A percentile compares a stretch with the other conserved stretches of the same genome.
phyloP scores from a whole-genome alignment of 2,888 invertebrate genomes.

The Erebia aethiops region DNA sequence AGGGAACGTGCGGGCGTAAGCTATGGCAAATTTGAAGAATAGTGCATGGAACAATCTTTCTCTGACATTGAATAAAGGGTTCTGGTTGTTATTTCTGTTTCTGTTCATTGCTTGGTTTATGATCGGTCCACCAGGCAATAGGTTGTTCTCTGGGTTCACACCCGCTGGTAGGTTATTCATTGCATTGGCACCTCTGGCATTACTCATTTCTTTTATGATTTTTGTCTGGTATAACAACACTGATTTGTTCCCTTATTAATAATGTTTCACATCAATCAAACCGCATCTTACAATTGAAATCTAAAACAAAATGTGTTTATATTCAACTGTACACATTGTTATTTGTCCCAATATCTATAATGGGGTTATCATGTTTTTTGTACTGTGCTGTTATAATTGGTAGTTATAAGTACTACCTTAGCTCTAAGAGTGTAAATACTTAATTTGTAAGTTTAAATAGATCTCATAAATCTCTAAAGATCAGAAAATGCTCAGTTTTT shows the following conservation, averaged over 20 bases:
- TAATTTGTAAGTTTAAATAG: too few species aligned
- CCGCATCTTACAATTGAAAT: slow-evolving; percentile 55
- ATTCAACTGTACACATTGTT: neutral
- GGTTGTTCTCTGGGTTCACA: slow-evolving; percentile 78
- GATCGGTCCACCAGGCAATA: slow-evolving; percentile 81
- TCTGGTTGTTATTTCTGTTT: slow-evolving; percentile 85
- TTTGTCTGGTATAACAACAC: neutral
- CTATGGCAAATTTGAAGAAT: slow-evolving; percentile 95
- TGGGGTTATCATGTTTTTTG: too few species aligned
- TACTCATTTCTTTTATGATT: slow-evolving; percentile 57
- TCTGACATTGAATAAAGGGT: slow-evolving; percentile 92
- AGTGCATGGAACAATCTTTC: slow-evolving; percentile 97
- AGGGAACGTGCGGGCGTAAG: slow-evolving; percentile 96
- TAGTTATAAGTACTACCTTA: too few species aligned
- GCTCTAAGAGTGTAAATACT: too few species aligned
- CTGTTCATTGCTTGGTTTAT: slow-evolving; percentile 79
- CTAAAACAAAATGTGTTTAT: slow-evolving; percentile 54
- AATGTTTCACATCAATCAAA: slow-evolving; percentile 37
- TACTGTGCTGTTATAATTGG: too few species aligned
- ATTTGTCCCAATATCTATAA: too few species aligned
- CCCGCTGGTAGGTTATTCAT: slow-evolving; percentile 76
- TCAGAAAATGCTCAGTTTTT: neutral
- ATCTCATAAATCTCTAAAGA: neutral
- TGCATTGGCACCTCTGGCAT: slow-evolving; percentile 62
- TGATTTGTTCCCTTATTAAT: slow-evolving; percentile 15